Evolutionary conservation across 2,113 vertebrate species (phyloP), one percentile per base, ranked within the genome.

Genomic region (Myanophis thanlyinensis): DNA sequence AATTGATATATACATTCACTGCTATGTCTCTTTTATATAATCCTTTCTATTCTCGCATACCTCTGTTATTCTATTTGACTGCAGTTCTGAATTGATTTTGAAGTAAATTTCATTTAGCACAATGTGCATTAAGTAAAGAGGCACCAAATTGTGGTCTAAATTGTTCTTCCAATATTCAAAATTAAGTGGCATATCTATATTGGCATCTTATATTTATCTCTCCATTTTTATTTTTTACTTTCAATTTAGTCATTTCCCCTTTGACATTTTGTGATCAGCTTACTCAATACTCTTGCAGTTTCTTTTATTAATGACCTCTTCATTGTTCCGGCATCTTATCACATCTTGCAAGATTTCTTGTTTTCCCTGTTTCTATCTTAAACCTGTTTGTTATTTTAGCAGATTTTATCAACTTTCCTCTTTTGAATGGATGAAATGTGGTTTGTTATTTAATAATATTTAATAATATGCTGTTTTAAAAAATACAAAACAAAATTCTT

Each of bases 311-410:
- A 44, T 35, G 62, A 54, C 62, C 40, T 54, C 62, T 89, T 89
- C 47, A 10, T 84, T 92, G 49, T 62, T 80, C 53, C 67, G 40
- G 35, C 87, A 92, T 47, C 49, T 92, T 92, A 92, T 88, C 87
- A 47, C 27, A 47, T 35, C 48, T 80, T 80, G 56, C 20, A 88
- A 92, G 91, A 89, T 92, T 92, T 92, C 87, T 89, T 80, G 56
- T 62, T 89, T 92, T 87, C 87, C 49, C 20, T 89, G 10, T 92
- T 89, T 92, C 87, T 47, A 88, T n/a, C 49, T 92, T 84, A 89
- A 84, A 91, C 52, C 87, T 52, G 15, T 88, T 89, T 30, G 27
- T n/a, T n/a, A 18, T 80, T 92, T 92, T 89, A 92, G 88, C 91
- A 89, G 3, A 35, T n/a, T 84, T 89, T 84, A 46, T 11, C 62